Conservation (phyloP, 2,888 invertebrate genomes). For the Steinernema carpocapsae region DNA sequence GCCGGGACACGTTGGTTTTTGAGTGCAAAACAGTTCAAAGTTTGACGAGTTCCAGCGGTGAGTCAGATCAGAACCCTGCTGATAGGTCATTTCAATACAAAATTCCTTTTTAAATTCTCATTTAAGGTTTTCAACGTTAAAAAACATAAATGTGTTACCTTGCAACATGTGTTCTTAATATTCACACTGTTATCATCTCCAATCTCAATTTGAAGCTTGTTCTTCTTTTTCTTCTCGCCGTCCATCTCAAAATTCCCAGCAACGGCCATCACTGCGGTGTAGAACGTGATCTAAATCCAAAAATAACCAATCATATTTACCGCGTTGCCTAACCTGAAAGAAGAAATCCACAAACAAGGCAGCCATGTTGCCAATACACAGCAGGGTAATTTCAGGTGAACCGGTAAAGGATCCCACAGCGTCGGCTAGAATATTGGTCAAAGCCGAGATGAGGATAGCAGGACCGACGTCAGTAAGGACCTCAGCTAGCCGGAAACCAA, state of each 20-base stretch:
- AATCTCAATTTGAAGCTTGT: constrained; percentile 44
- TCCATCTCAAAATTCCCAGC: constrained; percentile 61
- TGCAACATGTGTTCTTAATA: constrained; percentile 27
- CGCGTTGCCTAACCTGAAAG: constrained; percentile 56
- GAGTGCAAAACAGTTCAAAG: too few species aligned
- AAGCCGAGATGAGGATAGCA: constrained; percentile 64
- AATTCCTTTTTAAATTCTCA: too few species aligned
- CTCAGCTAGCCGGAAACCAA: constrained; percentile 52
- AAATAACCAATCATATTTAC: constrained; percentile 40
- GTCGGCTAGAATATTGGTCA: constrained; percentile 65
- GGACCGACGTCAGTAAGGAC: constrained; percentile 65
- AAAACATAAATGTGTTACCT: neutral
- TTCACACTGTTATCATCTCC: constrained; percentile 31
- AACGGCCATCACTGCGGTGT: constrained; percentile 62
- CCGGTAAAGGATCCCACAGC: constrained; percentile 63
- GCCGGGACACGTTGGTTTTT: too few species aligned
- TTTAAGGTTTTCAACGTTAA: neutral
- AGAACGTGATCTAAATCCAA: constrained; percentile 64
- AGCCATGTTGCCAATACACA: constrained; percentile 62
- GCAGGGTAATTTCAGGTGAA: constrained; percentile 63
- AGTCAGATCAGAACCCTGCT: too few species aligned
- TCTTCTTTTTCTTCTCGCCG: constrained; percentile 44
- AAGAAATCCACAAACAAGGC: constrained; percentile 60
- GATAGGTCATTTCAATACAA: too few species aligned
- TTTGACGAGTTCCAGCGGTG: too few species aligned